phyloP scores from a whole-genome alignment of 2,113 vertebrate genomes.

The Cynoglossus semilaevis region DNA sequence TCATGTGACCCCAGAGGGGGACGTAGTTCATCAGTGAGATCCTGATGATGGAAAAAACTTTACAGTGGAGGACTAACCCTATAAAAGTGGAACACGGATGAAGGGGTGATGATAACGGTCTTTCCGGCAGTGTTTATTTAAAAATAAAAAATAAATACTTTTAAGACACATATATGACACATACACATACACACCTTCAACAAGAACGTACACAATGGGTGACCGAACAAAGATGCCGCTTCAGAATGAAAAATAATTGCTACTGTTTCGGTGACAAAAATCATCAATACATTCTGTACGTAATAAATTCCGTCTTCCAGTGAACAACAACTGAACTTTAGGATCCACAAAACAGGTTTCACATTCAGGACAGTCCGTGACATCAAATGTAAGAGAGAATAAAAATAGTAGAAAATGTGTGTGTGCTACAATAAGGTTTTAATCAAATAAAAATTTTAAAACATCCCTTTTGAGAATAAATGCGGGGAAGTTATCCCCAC shows the following conservation, averaged over 20 bases:
- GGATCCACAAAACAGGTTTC: no score
- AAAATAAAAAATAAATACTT: constrained; percentile 58
- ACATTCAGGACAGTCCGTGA: no score
- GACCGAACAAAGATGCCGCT: neutral
- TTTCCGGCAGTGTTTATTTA: constrained; percentile 12
- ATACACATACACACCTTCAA: constrained; percentile 1
- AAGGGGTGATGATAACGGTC: no score
- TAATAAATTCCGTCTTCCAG: no score
- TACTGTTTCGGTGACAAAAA: no score
- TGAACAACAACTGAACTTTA: no score
- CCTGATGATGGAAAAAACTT: constrained; percentile 34
- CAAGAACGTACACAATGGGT: neutral
- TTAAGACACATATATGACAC: constrained; percentile 56
- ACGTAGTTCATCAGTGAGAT: constrained; percentile 36
- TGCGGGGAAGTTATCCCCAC: neutral
- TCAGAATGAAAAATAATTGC: neutral
- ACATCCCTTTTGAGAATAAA: no score
- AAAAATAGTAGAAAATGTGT: constrained; percentile 28
- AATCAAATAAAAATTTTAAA: constrained; percentile 16
- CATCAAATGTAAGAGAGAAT: no score
- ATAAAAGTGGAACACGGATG: neutral
- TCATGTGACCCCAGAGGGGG: constrained; percentile 27
- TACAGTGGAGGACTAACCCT: neutral
- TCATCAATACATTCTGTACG: no score
- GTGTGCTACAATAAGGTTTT: constrained; percentile 44